phyloP scores from a whole-genome alignment of 2,888 invertebrate species.

The Oeneis ivallda region DNA sequence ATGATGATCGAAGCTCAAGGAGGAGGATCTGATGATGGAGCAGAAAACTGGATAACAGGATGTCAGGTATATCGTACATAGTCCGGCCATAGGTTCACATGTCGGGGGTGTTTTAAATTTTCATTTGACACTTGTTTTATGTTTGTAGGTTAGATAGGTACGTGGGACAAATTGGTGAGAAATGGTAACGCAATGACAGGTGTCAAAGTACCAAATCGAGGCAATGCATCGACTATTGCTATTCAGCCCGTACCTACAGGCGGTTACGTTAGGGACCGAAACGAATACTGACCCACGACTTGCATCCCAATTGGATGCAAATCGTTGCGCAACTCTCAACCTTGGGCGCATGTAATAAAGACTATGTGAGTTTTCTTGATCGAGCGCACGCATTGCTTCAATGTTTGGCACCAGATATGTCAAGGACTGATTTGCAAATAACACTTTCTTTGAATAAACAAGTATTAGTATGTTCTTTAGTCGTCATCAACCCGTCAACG shows the following conservation, averaged over 20 bases:
- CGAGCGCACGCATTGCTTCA: slow-evolving; percentile 33
- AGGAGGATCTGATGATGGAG: no score
- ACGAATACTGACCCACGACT: slow-evolving; percentile 61
- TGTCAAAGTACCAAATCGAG: slow-evolving; percentile 50
- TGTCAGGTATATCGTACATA: no score
- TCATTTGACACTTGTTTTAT: no score
- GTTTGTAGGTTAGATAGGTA: slow-evolving; percentile 5
- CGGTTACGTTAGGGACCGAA: slow-evolving; percentile 67
- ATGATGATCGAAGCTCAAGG: no score
- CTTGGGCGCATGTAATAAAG: slow-evolving; percentile 14
- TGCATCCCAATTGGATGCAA: slow-evolving; percentile 62
- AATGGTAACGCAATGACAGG: slow-evolving; percentile 42
- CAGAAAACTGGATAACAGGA: no score
- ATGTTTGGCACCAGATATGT: slow-evolving; percentile 66
- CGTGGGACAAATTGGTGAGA: slow-evolving; percentile 30
- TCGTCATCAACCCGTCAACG: no score
- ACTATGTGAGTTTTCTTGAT: neutral
- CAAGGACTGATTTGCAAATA: slow-evolving; percentile 68
- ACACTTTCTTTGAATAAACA: slow-evolving; percentile 19
- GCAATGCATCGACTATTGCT: slow-evolving; percentile 62
- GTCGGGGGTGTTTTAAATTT: no score
- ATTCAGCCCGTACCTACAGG: slow-evolving; percentile 51
- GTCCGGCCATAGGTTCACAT: no score
- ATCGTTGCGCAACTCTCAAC: slow-evolving; percentile 40
- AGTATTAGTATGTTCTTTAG: no score